A percentile compares a stretch with the other conserved stretches of the same genome.
Conservation (phyloP, 2,888 invertebrate genomes). For the Cheilosia vulpina region DNA sequence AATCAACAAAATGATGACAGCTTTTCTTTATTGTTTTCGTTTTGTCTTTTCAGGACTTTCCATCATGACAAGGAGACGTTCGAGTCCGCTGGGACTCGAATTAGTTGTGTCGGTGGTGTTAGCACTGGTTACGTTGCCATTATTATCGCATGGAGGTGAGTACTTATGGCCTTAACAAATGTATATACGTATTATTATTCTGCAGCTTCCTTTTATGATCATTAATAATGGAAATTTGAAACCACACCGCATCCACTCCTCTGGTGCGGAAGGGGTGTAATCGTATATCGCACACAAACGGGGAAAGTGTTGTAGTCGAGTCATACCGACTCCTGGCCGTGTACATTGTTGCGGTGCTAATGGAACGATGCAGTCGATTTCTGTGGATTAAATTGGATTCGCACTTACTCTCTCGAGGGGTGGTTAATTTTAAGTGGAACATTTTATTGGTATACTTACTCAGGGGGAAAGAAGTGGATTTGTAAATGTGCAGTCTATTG, state of each 20-base stretch:
- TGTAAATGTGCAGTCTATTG: conserved; percentile 6
- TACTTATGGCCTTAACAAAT: conserved; percentile 73
- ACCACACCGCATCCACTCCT: conserved; percentile 55
- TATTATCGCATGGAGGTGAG: conserved; percentile 82
- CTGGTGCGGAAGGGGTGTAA: not conserved
- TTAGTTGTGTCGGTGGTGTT: conserved; percentile 80
- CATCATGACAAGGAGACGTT: conserved; percentile 82
- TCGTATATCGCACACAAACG: not conserved
- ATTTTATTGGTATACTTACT: conserved; percentile 53
- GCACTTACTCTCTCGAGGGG: conserved; percentile 61
- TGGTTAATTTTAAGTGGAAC: conserved; percentile 64
- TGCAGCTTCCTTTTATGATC: conserved; percentile 69
- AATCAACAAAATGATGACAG: conserved; percentile 67
- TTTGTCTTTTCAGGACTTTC: conserved; percentile 79
- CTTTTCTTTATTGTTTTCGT: conserved; percentile 69
- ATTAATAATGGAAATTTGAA: conserved; percentile 75
- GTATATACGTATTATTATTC: conserved; percentile 48
- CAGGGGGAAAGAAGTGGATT: conserved; percentile 25
- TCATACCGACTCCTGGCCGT: not conserved
- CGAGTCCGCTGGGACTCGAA: conserved; percentile 83
- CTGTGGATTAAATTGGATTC: conserved; percentile 65
- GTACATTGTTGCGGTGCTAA: conserved; percentile 39
- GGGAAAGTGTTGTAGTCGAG: conserved; percentile 15
- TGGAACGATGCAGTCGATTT: conserved; percentile 67
- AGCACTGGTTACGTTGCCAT: conserved; percentile 78